Conservation (phyloP, 2,113 vertebrate genomes). For the Mungos mungo region DNA sequence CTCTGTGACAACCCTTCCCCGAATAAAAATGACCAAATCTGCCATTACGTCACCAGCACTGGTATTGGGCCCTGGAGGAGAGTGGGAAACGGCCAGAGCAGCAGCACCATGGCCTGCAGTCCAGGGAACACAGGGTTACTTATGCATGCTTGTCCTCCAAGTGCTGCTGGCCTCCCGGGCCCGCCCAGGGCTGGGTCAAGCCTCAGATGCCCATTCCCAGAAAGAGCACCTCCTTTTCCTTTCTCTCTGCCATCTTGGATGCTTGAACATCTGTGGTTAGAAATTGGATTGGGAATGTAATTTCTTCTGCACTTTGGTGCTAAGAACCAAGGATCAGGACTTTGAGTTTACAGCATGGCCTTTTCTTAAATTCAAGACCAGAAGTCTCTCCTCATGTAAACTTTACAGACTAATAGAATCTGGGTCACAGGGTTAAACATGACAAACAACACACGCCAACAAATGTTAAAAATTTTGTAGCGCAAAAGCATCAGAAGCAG, state of each 20-base stretch:
- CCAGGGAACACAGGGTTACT: not conserved
- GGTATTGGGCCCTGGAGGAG: not conserved
- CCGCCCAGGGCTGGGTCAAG: not conserved
- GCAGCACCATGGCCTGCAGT: not conserved
- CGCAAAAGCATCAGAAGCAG: conserved; percentile 18
- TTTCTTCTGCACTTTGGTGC: not conserved
- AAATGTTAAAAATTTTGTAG: conserved; percentile 24
- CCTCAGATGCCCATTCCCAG: not conserved
- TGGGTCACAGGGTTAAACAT: conserved; percentile 13
- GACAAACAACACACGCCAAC: not conserved
- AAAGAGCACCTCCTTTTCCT: not conserved
- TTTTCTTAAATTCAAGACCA: conserved; percentile 41
- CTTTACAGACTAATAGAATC: conserved; percentile 9
- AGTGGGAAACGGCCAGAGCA: too few relatives aligned
- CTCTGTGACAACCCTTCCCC: not conserved
- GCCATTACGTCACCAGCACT: not conserved
- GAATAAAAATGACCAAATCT: not conserved
- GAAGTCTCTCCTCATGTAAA: conserved; percentile 29
- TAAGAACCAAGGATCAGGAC: not conserved
- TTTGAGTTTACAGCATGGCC: not conserved
- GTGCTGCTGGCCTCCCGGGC: too few relatives aligned
- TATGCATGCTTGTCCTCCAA: fast-evolving
- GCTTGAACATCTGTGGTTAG: not conserved
- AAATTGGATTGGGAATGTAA: not conserved
- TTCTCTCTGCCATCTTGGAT: not conserved